Evolutionary conservation across 1,140 invertebrate species (phyloP), one percentile per base, ranked within the genome.

Genomic region (Drosophila grimshawi): DNA sequence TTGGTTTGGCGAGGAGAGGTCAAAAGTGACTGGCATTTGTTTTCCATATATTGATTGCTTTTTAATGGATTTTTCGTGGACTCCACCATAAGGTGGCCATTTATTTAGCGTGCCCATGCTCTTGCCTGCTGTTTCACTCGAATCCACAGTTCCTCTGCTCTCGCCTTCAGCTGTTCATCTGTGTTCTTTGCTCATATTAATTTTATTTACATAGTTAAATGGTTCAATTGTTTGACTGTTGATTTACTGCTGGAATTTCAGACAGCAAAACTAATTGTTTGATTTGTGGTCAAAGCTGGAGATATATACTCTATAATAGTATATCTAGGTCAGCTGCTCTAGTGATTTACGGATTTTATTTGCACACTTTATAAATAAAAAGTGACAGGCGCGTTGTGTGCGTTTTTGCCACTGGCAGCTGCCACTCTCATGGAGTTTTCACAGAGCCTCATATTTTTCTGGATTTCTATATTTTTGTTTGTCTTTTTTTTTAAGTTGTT

Each of bases 121-220:
- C 41, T 57, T 0, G 51, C 57, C n/a, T 8, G 33, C 10, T 27
- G 27, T 45, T 35, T 6, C 30, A 27, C 6, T 41, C 62, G 19
- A 19, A 19, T 43, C 52, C 6, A 8, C 8, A 3, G 39, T 3
- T 11, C 33, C 39, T 33, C 43, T 37, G 39, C 29, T 48, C 46
- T 8, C 19, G 19, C 8, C 51, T 35, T 41, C 10, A 8, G 10
- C 43, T 46, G 69, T 35, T 52, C 51, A 35, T 41, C 59, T 52
- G 32, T 43, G 32, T 51, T 73, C 46, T 66, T 69, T 66, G 69
- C 55, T 69, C 41, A 78, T 77, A 86, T 86, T 86, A 88, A 88
- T 86, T 83, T 78, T 86, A 88, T 86, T 86, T 86, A 86, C 83
- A 88, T 86, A 86, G 83, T 86, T 86, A 86, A 86, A 86, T 86